phyloP scores from a whole-genome alignment of 2,888 invertebrate genomes.

The Agapetus fuscipes region DNA sequence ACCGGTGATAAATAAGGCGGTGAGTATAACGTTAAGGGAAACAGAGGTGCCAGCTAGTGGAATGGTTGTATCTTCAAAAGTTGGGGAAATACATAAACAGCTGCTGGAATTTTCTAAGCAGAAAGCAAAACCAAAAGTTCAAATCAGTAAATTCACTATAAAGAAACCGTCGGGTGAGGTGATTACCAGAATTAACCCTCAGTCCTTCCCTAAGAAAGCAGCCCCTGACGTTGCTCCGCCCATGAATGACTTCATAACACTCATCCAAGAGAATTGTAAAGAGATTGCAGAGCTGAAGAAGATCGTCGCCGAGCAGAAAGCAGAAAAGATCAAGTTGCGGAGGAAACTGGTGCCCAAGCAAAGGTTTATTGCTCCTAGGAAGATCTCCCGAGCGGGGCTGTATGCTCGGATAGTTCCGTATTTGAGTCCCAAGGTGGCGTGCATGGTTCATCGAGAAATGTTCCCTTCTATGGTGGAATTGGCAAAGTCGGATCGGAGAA shows the following conservation, averaged over 20 bases:
- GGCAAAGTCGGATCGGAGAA: no score
- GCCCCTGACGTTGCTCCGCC: not conserved
- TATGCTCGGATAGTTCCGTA: conserved; percentile 18
- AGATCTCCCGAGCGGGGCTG: conserved; percentile 13
- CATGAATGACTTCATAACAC: conserved; percentile 10
- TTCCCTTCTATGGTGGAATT: conserved; percentile 12
- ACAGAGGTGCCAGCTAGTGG: no score
- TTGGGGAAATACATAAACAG: conserved; percentile 1
- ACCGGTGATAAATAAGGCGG: no score
- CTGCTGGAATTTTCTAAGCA: conserved; percentile 2
- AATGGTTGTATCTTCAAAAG: no score
- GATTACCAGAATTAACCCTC: no score
- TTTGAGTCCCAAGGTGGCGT: conserved; percentile 16
- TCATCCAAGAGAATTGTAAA: conserved; percentile 12
- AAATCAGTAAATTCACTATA: not conserved
- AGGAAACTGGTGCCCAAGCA: not conserved
- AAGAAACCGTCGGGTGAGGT: no score
- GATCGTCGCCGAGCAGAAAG: conserved; percentile 5
- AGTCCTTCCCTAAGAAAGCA: not conserved
- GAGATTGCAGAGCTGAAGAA: conserved; percentile 15
- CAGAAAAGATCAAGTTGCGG: no score
- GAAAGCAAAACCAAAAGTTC: not conserved
- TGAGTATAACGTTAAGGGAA: no score
- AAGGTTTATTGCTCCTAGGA: not conserved
- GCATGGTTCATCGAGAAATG: conserved; percentile 17